These are phyloP conservation scores for Mellivora capensis DNA, from an alignment of 2,113 vertebrate genomes.

Conservation along the genomic window DNA sequence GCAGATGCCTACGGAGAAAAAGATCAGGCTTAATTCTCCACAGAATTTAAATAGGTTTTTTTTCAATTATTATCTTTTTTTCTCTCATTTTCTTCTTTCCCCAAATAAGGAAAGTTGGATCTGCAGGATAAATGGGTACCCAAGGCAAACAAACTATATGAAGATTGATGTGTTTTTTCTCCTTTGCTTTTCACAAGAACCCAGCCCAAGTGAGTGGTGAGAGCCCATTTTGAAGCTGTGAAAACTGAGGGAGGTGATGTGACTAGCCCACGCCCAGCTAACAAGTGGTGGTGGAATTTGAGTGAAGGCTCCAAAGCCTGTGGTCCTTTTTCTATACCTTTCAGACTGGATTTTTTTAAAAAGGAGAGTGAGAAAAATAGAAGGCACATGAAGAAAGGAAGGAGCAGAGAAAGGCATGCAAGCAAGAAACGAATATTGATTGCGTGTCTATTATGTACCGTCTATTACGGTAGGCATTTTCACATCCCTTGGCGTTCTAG, in stretches of 20 bases:
- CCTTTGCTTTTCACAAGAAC: constrained; percentile 4
- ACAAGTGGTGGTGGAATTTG: not conserved
- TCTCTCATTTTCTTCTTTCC: not conserved
- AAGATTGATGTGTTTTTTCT: not conserved
- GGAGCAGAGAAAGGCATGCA: not conserved
- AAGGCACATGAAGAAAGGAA: not conserved
- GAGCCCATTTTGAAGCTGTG: not conserved
- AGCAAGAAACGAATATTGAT: not conserved
- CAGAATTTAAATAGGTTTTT: not conserved
- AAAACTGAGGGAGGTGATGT: not conserved
- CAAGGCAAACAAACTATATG: not conserved
- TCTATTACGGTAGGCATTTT: not conserved
- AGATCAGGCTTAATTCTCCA: not conserved
- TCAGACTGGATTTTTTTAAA: not conserved
- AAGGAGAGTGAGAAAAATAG: not conserved
- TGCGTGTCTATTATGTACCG: not conserved
- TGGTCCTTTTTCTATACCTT: not conserved
- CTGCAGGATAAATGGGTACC: not conserved
- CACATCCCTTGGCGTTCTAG: not conserved
- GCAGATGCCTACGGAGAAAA: not conserved
- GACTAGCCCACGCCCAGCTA: not conserved
- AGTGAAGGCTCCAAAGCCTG: not conserved
- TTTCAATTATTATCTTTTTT: not conserved
- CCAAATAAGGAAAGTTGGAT: not conserved
- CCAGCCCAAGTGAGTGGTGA: not conserved